A percentile compares a stretch with the other conserved stretches of the same genome.
Conservation (phyloP, 2,888 invertebrate species). For the Polia nebulosa region DNA sequence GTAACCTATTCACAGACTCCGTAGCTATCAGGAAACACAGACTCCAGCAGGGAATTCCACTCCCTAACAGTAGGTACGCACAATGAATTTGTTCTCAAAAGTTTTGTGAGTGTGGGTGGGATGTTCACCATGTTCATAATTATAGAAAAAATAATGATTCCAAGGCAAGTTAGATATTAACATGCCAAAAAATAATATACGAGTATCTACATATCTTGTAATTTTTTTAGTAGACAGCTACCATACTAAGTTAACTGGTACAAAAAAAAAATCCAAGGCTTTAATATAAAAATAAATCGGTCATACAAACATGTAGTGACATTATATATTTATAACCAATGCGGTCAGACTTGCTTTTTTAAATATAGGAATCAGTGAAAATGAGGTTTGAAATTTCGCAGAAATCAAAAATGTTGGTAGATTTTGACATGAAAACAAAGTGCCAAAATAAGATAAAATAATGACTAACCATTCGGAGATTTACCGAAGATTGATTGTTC, state of each 20-base stretch:
- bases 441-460: not conserved
- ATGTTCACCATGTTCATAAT: no score
- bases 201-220: not conserved
- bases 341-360: not conserved
- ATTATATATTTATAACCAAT: not conserved
- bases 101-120: no score
- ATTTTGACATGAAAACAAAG: not conserved
- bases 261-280: no score
- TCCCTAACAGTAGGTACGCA: no score
- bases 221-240: not conserved
- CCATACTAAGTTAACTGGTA: no score
- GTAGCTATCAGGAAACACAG: no score
- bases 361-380: not conserved
- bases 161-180: conserved; percentile 17
- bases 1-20: no score
- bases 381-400: not conserved
- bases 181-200: no score
- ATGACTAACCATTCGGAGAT: not conserved
- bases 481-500: not conserved
- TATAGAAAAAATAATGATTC: conserved; percentile 1
- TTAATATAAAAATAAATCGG: not conserved
- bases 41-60: no score
- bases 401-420: not conserved
- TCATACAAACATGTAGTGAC: not conserved
- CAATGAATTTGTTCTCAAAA: no score